Conservation (phyloP, 2,113 vertebrate genomes). For the Erinaceus europaeus region DNA sequence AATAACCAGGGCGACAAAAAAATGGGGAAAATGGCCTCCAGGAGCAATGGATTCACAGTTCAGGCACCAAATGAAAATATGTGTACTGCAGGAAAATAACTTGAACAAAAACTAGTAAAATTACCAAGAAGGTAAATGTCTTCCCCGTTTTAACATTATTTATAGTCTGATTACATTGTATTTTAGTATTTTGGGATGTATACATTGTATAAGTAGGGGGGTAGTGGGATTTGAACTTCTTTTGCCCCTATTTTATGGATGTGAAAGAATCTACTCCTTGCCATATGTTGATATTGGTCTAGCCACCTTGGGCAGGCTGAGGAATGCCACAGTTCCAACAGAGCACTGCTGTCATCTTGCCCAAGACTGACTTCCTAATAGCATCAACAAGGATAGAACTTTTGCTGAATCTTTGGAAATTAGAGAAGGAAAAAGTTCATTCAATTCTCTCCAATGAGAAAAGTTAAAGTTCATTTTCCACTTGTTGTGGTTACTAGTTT, state of each 20-base stretch:
- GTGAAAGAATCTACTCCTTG: not conserved
- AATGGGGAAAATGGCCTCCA: not conserved
- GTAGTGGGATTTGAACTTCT: not conserved
- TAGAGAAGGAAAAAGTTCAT: not conserved
- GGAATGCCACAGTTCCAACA: not conserved
- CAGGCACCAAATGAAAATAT: not conserved
- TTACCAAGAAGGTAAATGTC: not conserved
- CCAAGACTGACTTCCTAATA: not conserved
- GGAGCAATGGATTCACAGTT: not conserved
- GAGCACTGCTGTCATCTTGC: not conserved
- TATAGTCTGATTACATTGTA: not conserved
- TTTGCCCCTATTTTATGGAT: not conserved
- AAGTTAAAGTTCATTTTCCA: not conserved
- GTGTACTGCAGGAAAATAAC: not conserved
- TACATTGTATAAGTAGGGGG: not conserved
- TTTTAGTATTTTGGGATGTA: not conserved
- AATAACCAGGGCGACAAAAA: no score
- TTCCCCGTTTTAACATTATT: not conserved
- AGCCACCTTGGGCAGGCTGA: not conserved
- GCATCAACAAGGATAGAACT: not conserved
- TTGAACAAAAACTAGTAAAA: not conserved
- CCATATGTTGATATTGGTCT: not conserved
- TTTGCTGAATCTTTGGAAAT: not conserved
- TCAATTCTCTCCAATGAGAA: conserved; percentile 16
- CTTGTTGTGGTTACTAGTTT: conserved; percentile 6